Evolutionary conservation across 2,888 invertebrate genomes (phyloP).

Genomic region (Cerastis leucographa): DNA sequence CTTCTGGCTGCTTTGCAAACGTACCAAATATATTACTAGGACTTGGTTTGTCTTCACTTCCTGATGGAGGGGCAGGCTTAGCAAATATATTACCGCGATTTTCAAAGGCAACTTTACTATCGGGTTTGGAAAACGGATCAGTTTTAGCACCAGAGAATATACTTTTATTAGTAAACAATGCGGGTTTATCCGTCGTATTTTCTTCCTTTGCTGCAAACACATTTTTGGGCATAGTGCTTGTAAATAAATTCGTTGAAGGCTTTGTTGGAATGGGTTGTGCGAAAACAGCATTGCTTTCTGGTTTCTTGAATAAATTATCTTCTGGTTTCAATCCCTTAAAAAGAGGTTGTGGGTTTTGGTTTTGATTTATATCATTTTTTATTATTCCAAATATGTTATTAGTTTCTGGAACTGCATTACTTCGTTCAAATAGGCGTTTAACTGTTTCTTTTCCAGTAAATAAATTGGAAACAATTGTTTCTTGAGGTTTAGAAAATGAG

Average conservation of each 20-base stretch:
- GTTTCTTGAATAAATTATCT: constrained; percentile 62
- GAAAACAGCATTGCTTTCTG: constrained; percentile 65
- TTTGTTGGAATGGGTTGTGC: constrained; percentile 58
- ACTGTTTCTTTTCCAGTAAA: constrained; percentile 68
- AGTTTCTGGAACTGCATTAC: constrained; percentile 44
- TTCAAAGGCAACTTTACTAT: constrained; percentile 66
- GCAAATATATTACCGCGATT: constrained; percentile 77
- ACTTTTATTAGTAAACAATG: constrained; percentile 54
- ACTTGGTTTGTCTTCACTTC: constrained; percentile 66
- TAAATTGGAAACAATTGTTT: constrained; percentile 67
- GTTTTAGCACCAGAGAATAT: constrained; percentile 67
- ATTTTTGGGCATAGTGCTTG: constrained; percentile 42
- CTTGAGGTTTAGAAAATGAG: constrained; percentile 85
- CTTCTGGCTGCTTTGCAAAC: constrained; percentile 72
- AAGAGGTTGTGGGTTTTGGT: constrained; percentile 56
- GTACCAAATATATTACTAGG: constrained; percentile 78
- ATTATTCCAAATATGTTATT: constrained; percentile 68
- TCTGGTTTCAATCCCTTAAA: constrained; percentile 64
- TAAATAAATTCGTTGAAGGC: constrained; percentile 61
- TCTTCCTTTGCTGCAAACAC: constrained; percentile 52
- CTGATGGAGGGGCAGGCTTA: constrained; percentile 64
- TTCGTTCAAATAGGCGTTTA: constrained; percentile 61
- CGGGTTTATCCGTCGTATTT: constrained; percentile 33
- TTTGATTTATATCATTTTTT: constrained; percentile 66
- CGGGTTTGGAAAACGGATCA: constrained; percentile 69